Conservation (phyloP, 1,140 invertebrate species). For the Phenacoccus solenopsis region DNA sequence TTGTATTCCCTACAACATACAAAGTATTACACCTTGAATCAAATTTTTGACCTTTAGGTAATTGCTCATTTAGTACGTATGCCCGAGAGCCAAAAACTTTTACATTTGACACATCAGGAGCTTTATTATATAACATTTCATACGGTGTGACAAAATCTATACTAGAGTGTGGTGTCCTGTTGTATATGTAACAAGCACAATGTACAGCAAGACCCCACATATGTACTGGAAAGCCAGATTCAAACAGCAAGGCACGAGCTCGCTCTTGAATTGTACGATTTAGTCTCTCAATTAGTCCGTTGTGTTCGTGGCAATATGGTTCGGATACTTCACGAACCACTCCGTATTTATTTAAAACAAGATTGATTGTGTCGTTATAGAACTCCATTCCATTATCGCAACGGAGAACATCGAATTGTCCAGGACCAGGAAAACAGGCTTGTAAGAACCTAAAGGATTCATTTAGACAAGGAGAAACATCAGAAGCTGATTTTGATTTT, state of each 20-base stretch:
- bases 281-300: conserved; percentile 32
- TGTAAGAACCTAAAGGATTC: neutral
- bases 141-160: conserved; percentile 24
- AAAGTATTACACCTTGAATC: neutral
- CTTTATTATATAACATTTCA: conserved; percentile 29
- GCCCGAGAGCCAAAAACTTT: conserved; percentile 31
- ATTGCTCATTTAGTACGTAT: conserved; percentile 16
- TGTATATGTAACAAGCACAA: conserved; percentile 13
- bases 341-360: conserved; percentile 1
- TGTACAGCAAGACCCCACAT: conserved; percentile 29
- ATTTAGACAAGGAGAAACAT: neutral
- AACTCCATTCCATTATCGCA: conserved; percentile 7
- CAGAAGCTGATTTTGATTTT: neutral
- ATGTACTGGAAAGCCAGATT: conserved; percentile 28
- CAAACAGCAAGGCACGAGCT: conserved; percentile 31
- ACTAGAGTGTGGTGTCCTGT: conserved; percentile 3
- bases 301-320: conserved; percentile 28
- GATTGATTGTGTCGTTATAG: neutral
- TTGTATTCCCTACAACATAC: neutral
- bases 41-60: neutral
- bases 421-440: neutral
- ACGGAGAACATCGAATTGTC: neutral
- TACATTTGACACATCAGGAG: conserved; percentile 27
- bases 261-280: conserved; percentile 32
- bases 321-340: conserved; percentile 4